Evolutionary conservation across 2,888 invertebrate species (phyloP).

Genomic region (Lasioglossum calceatum): DNA sequence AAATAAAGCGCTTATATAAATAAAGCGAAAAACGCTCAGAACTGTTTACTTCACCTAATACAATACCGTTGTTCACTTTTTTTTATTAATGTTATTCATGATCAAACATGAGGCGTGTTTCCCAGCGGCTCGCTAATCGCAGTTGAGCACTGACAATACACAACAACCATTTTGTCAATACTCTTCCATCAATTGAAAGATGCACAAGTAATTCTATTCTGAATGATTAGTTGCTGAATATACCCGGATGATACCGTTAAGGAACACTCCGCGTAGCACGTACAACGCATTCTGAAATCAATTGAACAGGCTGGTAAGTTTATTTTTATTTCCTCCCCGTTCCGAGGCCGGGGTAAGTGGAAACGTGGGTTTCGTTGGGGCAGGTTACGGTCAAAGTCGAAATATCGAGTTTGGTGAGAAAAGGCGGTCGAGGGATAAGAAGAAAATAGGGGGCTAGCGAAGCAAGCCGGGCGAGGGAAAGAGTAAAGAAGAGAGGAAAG

Average conservation of each 20-base stretch:
- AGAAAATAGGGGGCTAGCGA: constrained; percentile 34
- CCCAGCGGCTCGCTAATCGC: too few species aligned
- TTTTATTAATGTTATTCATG: too few species aligned
- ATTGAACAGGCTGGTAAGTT: constrained; percentile 27
- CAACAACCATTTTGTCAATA: background rate
- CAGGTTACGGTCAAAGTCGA: constrained; percentile 67
- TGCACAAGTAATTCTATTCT: background rate
- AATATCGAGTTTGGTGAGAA: constrained; percentile 67
- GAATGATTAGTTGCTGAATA: background rate
- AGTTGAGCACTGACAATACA: too few species aligned
- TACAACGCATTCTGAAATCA: constrained; percentile 22
- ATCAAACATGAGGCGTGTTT: too few species aligned
- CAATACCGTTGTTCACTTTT: too few species aligned
- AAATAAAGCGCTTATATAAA: too few species aligned
- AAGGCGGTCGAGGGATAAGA: constrained; percentile 58
- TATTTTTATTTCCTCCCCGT: constrained; percentile 39
- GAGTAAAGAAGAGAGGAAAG: constrained; percentile 32
- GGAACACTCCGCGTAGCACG: background rate
- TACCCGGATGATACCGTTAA: background rate
- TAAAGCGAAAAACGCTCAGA: too few species aligned
- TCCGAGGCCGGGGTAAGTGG: constrained; percentile 10
- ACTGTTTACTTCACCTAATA: too few species aligned
- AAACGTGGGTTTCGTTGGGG: constrained; percentile 50
- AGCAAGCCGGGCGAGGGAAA: constrained; percentile 24
- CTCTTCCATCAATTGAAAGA: background rate